phyloP scores from a whole-genome alignment of 2,888 invertebrate species.

The Halictus ligatus region DNA sequence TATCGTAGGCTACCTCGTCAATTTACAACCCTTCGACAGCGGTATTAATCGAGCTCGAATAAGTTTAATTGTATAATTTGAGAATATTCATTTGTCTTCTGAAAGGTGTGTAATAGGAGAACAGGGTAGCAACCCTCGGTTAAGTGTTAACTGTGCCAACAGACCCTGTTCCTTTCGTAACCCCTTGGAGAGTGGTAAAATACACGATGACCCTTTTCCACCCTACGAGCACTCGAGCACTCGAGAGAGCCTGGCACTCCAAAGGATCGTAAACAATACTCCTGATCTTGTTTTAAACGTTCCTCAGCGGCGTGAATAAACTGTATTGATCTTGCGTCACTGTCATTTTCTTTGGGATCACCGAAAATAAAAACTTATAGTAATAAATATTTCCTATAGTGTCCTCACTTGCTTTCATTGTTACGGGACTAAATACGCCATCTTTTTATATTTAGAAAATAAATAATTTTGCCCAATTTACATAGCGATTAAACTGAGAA shows the following conservation, averaged over 20 bases:
- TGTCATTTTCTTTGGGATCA: not conserved
- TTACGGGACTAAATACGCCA: too few relatives aligned
- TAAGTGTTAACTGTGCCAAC: constrained; percentile 79
- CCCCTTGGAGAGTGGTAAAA: constrained; percentile 66
- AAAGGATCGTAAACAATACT: constrained; percentile 67
- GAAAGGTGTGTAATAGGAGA: constrained; percentile 50
- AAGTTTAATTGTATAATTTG: constrained; percentile 37
- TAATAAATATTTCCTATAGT: not conserved
- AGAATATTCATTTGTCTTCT: constrained; percentile 18
- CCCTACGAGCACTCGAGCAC: constrained; percentile 61
- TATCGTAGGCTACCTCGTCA: not conserved
- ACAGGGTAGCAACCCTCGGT: constrained; percentile 67
- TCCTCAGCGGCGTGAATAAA: constrained; percentile 50
- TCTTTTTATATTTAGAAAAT: too few relatives aligned
- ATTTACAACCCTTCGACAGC: not conserved
- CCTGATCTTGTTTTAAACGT: constrained; percentile 66
- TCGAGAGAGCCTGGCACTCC: constrained; percentile 56
- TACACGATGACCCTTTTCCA: constrained; percentile 67
- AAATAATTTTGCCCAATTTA: too few relatives aligned
- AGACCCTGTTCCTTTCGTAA: constrained; percentile 72
- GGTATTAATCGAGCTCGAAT: constrained; percentile 23
- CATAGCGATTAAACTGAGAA: too few relatives aligned
- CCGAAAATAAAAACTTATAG: not conserved
- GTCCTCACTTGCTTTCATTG: not conserved
- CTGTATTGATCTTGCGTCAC: constrained; percentile 3